phyloP scores from a whole-genome alignment of 2,113 vertebrate species.

The Blennius ocellaris region DNA sequence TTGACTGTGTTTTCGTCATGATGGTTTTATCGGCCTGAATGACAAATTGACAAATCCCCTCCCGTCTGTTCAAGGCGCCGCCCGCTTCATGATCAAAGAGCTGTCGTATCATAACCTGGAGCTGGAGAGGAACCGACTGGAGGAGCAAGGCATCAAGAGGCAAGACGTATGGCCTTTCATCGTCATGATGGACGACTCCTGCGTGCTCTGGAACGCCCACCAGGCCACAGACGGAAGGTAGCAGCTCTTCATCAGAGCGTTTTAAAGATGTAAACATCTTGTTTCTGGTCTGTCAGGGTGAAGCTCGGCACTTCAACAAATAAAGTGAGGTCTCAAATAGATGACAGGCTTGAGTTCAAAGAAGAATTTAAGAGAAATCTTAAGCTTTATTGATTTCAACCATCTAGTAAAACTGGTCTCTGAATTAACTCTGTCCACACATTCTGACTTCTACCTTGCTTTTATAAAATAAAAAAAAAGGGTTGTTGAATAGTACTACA shows the following conservation, averaged over 20 bases:
- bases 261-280: no score
- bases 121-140: constrained; percentile 93
- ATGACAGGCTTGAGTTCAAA: no score
- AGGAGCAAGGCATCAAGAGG: constrained; percentile 91
- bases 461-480: no score
- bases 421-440: no score
- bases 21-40: not conserved
- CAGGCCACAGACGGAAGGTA: constrained; percentile 84
- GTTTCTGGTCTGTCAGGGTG: no score
- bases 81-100: constrained; percentile 98
- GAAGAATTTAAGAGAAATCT: no score
- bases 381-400: no score
- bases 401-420: no score
- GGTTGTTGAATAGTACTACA: no score
- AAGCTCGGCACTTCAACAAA: no score
- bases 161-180: constrained; percentile 98
- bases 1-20: not conserved
- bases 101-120: constrained; percentile 98
- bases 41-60: constrained; percentile 9
- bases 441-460: no score
- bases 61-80: constrained; percentile 85
- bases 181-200: constrained; percentile 96
- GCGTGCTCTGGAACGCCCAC: constrained; percentile 93
- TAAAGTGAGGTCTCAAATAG: no score
- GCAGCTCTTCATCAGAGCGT: not conserved